phyloP scores from a whole-genome alignment of 2,113 vertebrate genomes.

The Alaudala cheleensis region DNA sequence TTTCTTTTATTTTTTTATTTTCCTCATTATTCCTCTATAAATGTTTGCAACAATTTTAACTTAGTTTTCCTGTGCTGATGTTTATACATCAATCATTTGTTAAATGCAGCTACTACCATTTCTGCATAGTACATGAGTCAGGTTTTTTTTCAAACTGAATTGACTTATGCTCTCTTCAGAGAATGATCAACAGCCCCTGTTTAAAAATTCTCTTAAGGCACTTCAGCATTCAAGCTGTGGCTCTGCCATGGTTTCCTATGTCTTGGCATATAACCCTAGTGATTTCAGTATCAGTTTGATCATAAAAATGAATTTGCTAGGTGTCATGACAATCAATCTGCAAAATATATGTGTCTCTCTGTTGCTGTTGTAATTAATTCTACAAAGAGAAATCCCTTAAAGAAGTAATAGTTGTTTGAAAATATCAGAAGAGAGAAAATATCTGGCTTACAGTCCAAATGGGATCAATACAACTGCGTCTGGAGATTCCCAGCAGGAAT shows the following conservation, averaged over 20 bases:
- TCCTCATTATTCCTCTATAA: neutral
- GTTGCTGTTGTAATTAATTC: neutral
- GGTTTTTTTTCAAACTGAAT: neutral
- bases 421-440: neutral
- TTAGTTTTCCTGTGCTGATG: neutral
- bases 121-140: neutral
- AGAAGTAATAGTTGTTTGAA: neutral
- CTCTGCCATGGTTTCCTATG: neutral
- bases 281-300: neutral
- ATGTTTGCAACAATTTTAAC: neutral
- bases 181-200: neutral
- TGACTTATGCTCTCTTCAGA: neutral
- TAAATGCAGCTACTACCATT: neutral
- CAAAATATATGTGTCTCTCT: neutral
- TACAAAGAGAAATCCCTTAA: neutral
- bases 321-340: neutral
- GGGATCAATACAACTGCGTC: accelerated
- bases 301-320: neutral
- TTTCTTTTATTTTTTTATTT: neutral
- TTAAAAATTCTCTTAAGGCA: neutral
- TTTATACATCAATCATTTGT: neutral
- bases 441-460: neutral
- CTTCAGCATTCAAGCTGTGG: neutral
- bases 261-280: neutral
- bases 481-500: neutral